These are phyloP conservation scores for Hyposoter dolosus DNA, from an alignment of 2,888 invertebrate species.

Conservation along the genomic window DNA sequence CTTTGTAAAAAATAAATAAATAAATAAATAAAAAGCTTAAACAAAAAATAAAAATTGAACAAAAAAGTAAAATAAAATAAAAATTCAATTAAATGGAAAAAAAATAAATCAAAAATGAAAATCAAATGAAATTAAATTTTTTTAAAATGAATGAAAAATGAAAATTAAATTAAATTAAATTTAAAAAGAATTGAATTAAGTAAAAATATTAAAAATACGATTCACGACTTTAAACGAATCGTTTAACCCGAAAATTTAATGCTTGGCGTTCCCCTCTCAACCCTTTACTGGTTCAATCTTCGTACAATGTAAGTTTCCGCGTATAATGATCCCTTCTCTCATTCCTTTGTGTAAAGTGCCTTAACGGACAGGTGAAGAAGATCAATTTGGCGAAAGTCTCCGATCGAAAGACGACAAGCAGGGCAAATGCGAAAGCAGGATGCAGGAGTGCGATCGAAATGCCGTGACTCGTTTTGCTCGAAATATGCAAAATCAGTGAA, in stretches of 20 bases:
- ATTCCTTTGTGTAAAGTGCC: neutral
- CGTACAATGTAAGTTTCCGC: neutral
- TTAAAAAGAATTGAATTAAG: too few species aligned
- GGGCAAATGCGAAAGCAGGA: neutral
- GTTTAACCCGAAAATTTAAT: neutral
- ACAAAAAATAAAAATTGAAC: too few species aligned
- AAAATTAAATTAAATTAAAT: too few species aligned
- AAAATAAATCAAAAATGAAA: too few species aligned
- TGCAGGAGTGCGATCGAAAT: conserved; percentile 40
- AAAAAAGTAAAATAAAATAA: too few species aligned
- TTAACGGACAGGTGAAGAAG: conserved; percentile 24
- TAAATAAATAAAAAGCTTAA: neutral
- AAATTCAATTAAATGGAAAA: too few species aligned
- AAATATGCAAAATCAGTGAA: conserved; percentile 43
- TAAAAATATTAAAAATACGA: too few species aligned
- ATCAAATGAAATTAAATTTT: too few species aligned
- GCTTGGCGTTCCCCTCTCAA: neutral
- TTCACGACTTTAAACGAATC: neutral
- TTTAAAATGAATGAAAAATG: too few species aligned
- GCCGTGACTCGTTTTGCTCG: conserved; percentile 44
- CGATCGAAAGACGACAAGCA: neutral
- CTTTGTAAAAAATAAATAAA: neutral
- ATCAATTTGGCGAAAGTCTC: neutral
- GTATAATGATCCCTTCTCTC: neutral
- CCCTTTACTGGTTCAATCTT: neutral